Evolutionary conservation across 2,113 vertebrate genomes (phyloP), one percentile per base, ranked within the genome.

Genomic region (Hypomesus transpacificus): DNA sequence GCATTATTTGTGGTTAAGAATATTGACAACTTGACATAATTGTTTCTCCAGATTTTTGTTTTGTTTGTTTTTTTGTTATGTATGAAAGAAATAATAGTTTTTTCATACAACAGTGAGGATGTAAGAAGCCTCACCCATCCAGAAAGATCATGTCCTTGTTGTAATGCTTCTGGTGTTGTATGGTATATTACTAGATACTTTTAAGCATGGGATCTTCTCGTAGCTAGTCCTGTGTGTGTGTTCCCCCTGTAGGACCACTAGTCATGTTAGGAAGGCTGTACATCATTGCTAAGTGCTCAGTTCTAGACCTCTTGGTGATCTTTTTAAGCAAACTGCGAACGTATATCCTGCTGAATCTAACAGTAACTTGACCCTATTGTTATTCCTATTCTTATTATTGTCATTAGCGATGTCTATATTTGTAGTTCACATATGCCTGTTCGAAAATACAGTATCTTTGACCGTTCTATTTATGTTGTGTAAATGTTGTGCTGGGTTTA

Each of bases 371-470:
- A 91, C 93, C 93, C 94, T 94, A 94, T 46, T 46, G 39, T 46
- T 46, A 46, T 46, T 46, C 39, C 39, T 46, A 46, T 46, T 46
- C 39, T 46, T 46, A 46, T 46, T 46, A 46, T 11, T 46, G 39
- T 46, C 39, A 46, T 92, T 93, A 93, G 94, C 95, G 92, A 94
- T 90, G 91, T 95, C 94, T 96, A 91, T 94, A 91, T 95, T 93
- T 93, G 95, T 95, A 95, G 93, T 94, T 94, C 93, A 92, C 89
- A 93, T 93, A 95, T 94, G 92, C 92, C 93, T 95, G 94, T 97
- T 95, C 90, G 89, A 93, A 90, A 92, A 89, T 88, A 96, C 95
- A 94, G 95, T 94, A 94, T 96, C 93, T 96, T 46, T 95, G 90
- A 91, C 92, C 92, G 92, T 91, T 94, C 93, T 93, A 92, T 91